A percentile compares a stretch with the other conserved stretches of the same genome.
Evolutionary conservation across 2,888 invertebrate species (phyloP).

Genomic region (Erebia ligea): DNA sequence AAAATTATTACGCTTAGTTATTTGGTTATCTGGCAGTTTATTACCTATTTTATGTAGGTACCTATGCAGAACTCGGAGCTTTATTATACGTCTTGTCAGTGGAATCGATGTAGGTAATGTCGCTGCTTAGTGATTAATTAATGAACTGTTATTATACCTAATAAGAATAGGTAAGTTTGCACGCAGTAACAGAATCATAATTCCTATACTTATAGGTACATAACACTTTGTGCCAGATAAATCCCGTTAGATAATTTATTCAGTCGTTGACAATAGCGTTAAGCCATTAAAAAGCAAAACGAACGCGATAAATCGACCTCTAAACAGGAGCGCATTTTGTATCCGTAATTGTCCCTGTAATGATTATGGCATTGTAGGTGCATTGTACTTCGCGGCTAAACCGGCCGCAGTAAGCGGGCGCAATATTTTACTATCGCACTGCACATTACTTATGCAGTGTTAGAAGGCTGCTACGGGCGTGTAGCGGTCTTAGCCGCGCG

Average conservation of each 20-base stretch:
- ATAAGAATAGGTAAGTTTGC: not conserved
- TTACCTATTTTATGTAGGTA: too few species aligned
- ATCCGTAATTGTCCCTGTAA: constrained; percentile 70
- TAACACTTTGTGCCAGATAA: not conserved
- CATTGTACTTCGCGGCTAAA: constrained; percentile 61
- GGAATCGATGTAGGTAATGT: too few species aligned
- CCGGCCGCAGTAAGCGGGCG: constrained; percentile 66
- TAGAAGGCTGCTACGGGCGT: constrained; percentile 72
- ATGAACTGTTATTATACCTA: too few species aligned
- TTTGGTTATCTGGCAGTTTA: too few species aligned
- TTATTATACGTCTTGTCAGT: too few species aligned
- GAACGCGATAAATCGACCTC: constrained; percentile 36
- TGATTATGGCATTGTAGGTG: constrained; percentile 75
- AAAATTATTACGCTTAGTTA: too few species aligned
- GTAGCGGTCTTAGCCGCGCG: constrained; percentile 62
- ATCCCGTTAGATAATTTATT: constrained; percentile 10
- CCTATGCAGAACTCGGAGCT: too few species aligned
- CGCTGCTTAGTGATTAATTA: too few species aligned
- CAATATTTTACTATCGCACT: constrained; percentile 60
- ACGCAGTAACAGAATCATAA: not conserved
- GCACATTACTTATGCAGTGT: constrained; percentile 66
- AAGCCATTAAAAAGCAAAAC: constrained; percentile 28
- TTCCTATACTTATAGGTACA: not conserved
- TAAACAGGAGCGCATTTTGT: constrained; percentile 56
- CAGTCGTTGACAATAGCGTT: constrained; percentile 20